Percentiles rank a stretch among this genome's conserved stretches.
phyloP scores from a whole-genome alignment of 2,797 vertebrate genomes.

The Xenopus petersii region DNA sequence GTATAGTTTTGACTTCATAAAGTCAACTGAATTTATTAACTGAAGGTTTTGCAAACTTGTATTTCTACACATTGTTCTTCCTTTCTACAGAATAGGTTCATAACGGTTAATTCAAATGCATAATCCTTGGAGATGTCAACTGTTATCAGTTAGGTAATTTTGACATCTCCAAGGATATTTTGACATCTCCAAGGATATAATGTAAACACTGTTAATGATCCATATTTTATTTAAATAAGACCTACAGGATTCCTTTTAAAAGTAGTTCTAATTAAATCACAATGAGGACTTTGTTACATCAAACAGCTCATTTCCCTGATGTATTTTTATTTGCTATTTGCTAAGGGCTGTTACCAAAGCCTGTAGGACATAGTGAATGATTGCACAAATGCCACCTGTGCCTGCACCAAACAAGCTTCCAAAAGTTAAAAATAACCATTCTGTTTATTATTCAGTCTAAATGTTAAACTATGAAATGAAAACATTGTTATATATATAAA shows the following conservation, averaged over 20 bases:
- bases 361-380: not conserved
- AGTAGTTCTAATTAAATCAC: slow-evolving; percentile 10
- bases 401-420: not conserved
- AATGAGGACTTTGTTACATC: slow-evolving; percentile 1
- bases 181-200: not conserved
- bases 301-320: not conserved
- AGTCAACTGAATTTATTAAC: too few species aligned
- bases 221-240: slow-evolving; percentile 5
- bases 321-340: slow-evolving; percentile 10
- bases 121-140: too few species aligned
- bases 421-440: not conserved
- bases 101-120: not conserved
- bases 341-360: not conserved
- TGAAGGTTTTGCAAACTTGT: too few species aligned
- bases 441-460: not conserved
- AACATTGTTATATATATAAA: too few species aligned
- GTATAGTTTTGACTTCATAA: too few species aligned
- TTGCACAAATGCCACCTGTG: not conserved
- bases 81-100: not conserved
- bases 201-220: not conserved
- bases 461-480: too few species aligned
- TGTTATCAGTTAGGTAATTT: not conserved
- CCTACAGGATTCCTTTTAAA: slow-evolving; percentile 5
- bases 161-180: not conserved
- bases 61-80: too few species aligned